Evolutionary conservation across 2,888 invertebrate genomes (phyloP).

Genomic region (Trachelus tabidus): DNA sequence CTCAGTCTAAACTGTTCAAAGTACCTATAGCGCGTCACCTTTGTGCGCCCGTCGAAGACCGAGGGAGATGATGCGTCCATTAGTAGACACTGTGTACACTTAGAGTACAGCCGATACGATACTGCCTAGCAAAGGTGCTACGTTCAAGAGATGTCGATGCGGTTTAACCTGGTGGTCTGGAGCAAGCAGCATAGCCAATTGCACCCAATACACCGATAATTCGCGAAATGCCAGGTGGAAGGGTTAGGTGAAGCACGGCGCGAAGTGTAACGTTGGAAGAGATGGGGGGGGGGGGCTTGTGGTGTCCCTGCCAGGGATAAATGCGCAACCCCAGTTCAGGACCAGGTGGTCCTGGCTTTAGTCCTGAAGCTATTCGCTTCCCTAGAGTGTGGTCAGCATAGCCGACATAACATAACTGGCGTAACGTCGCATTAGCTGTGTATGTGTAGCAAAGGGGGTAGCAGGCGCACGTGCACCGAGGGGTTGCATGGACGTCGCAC

Average conservation of each 20-base stretch:
- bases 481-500: neutral
- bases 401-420: conserved; percentile 49
- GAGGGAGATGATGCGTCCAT: neutral
- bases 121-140: neutral
- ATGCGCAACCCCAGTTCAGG: neutral
- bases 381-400: conserved; percentile 45
- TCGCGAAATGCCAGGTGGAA: conserved; percentile 32
- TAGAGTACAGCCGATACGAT: neutral
- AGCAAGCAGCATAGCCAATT: conserved; percentile 25
- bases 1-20: neutral
- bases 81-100: neutral
- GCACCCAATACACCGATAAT: conserved; percentile 39
- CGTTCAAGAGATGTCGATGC: neutral
- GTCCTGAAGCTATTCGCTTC: conserved; percentile 8
- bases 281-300: neutral
- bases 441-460: conserved; percentile 7
- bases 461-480: conserved; percentile 6
- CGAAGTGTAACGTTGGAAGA: neutral
- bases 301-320: neutral
- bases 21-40: neutral
- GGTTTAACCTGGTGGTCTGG: neutral
- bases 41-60: neutral
- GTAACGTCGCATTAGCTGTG: conserved; percentile 41
- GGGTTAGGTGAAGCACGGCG: neutral
- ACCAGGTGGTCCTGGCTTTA: conserved; percentile 28